Conservation (phyloP, 2,888 invertebrate species). For the Coenonympha arcania region DNA sequence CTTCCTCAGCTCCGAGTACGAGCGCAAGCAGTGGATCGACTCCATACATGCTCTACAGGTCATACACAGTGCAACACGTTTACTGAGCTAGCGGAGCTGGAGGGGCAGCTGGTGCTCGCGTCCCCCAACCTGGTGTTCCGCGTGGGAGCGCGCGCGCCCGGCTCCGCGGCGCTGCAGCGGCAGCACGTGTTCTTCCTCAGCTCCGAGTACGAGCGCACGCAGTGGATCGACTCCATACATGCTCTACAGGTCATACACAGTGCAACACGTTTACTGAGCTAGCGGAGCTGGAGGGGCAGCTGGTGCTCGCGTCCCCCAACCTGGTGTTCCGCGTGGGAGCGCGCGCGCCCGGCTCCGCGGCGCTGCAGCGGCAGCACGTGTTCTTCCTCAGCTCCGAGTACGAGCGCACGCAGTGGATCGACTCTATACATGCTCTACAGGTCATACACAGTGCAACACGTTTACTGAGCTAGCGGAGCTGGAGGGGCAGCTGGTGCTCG, state of each 20-base stretch:
- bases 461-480: slow-evolving; percentile 91
- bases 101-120: slow-evolving; percentile 90
- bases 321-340: slow-evolving; percentile 87
- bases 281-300: slow-evolving; percentile 90
- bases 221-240: slow-evolving; percentile 94
- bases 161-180: slow-evolving; percentile 69
- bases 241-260: slow-evolving; percentile 87
- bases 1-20: slow-evolving; percentile 95
- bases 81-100: slow-evolving; percentile 91
- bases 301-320: slow-evolving; percentile 92
- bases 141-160: slow-evolving; percentile 80
- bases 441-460: too few species aligned
- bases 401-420: slow-evolving; percentile 94
- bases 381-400: slow-evolving; percentile 96
- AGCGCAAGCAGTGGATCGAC: slow-evolving; percentile 94
- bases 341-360: slow-evolving; percentile 65
- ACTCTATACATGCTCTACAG: slow-evolving; percentile 89
- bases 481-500: slow-evolving; percentile 90
- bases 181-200: slow-evolving; percentile 90
- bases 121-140: slow-evolving; percentile 91
- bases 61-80: too few species aligned
- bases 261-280: too few species aligned
- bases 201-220: slow-evolving; percentile 93
- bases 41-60: slow-evolving; percentile 89
- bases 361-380: slow-evolving; percentile 79